These are phyloP conservation scores for Cyanoderma ruficeps DNA, from an alignment of 2,113 vertebrate species.

Conservation along the genomic window DNA sequence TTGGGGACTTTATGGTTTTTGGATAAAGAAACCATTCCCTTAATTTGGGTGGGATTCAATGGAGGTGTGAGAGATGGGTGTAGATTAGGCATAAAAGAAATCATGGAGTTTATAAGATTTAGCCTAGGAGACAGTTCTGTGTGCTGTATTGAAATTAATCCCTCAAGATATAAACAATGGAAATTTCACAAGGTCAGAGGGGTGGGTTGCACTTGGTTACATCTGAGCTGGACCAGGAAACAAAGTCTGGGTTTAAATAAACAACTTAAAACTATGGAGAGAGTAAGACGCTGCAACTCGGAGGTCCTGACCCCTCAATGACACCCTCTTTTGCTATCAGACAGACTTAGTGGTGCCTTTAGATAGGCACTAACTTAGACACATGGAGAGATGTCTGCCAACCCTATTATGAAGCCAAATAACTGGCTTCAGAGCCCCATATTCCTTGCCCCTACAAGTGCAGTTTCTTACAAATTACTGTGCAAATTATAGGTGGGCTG, in stretches of 20 bases:
- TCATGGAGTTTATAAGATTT: not conserved
- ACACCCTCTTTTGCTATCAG: not conserved
- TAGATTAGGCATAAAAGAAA: not conserved
- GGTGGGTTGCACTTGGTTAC: not conserved
- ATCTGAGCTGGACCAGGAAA: not conserved
- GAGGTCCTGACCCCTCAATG: not conserved
- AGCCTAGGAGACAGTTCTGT: not conserved
- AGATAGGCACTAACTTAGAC: not conserved
- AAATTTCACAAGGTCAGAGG: not conserved
- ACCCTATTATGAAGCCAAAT: not conserved
- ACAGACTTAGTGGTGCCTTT: not conserved
- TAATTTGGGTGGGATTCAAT: not conserved
- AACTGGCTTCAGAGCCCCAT: not conserved
- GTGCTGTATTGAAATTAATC: not conserved
- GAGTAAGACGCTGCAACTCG: not conserved
- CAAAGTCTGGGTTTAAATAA: not conserved
- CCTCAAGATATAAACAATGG: not conserved
- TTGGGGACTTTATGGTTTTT: not conserved
- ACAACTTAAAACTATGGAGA: not conserved
- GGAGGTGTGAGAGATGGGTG: not conserved
- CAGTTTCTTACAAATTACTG: not conserved
- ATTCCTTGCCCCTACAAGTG: not conserved
- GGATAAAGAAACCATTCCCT: not conserved
- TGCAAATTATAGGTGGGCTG: not conserved
- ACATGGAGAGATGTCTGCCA: not conserved